Base-by-base conservation (phyloP, 2,113 vertebrate species). In the Brachirus orientalis region DNA sequence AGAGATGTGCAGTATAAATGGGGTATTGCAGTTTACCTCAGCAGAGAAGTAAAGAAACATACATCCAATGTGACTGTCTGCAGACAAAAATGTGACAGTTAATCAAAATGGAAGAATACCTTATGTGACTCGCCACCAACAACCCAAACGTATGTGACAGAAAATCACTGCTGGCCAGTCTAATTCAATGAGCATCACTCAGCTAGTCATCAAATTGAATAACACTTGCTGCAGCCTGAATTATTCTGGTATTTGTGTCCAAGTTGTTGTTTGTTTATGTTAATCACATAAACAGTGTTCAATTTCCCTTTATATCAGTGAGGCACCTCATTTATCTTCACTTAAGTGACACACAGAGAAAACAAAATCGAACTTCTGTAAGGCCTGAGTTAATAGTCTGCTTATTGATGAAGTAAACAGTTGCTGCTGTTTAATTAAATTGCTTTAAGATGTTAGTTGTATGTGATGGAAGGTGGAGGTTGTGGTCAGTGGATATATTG, bases 101-200 rank as follows among this genome's bases (percentile, higher is more conserved):
- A 61, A 74, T 74, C 52, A 20, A 64, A 68, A 69, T 41, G 36
- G 62, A 74, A 62, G 46, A 59, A 69, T 38, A 46, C 38, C 77
- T 60, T 20, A n/a, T 41, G 50, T 62, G 64, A 77, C 33, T 2
- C 40, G 35, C 60, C 51, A 56, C 67, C 73, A 67, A 63, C 53
- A 57, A 18, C 16, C 33, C 54, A 64, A 69, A 79, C 63, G 53
- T 8, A 7, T 62, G 57, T 73, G 77, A 79, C 79, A 72, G 72
- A 77, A 51, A 72, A 82, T 82, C 52, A 65, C 65, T 3, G 35
- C 47, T 54, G 43, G 47, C 37, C 14, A 1, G 67, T 69, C 58
- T 4, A 36, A 47, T 2, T n/a, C 53, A 76, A 69, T 69, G 40
- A 83, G 37, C 56, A 3, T 70, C 75, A 62, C 38, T 70, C 71